Evolutionary conservation across 2,888 invertebrate genomes (phyloP), one percentile per base, ranked within the genome.

Genomic region (Resseliella maxima): DNA sequence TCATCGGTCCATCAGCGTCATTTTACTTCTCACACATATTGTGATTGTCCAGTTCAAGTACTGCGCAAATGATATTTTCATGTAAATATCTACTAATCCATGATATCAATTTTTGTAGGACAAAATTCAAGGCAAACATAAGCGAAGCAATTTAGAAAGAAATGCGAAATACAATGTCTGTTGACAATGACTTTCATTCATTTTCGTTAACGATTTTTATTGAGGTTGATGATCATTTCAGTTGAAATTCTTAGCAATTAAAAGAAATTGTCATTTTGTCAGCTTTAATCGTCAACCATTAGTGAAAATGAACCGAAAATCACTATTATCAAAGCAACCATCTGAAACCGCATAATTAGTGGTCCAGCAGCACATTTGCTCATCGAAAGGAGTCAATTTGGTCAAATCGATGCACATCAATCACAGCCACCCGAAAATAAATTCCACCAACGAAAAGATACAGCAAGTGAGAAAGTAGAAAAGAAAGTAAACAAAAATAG

Each of bases 261-360:
- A 72, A 72, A 72, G 72, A 72, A 72, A 72, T 72, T 1, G 72
- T 15, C 72, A 31, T 72, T 31, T 15, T 27, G 2, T 35, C n/a
- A n/a, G 31, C 31, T 35, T 6, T 72, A 72, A 72, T 72, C 72
- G 72, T 31, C 31, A 2, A 12, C 72, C 72, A 72, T 72, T 72
- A 72, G 27, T 5, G 1, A 27, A 59, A 59, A 59, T 59, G 59
- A 24, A 24, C 59, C 2, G 5, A 72, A 31, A 72, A 50, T 50
- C 15, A 3, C 2, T 72, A 12, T 0, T 35, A 31, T 18, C n/a
- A 35, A 35, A 27, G n/a, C 31, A 15, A 2, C 31, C 24, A 8
- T 72, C 72, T 12, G 15, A 35, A 35, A 72, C 72, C 72, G 72
- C 72, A 72, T 72, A 72, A 72, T 72, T 72, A 72, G 72, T 31